Conservation (phyloP, 1,140 invertebrate genomes). For the Sycobia sp. region DNA sequence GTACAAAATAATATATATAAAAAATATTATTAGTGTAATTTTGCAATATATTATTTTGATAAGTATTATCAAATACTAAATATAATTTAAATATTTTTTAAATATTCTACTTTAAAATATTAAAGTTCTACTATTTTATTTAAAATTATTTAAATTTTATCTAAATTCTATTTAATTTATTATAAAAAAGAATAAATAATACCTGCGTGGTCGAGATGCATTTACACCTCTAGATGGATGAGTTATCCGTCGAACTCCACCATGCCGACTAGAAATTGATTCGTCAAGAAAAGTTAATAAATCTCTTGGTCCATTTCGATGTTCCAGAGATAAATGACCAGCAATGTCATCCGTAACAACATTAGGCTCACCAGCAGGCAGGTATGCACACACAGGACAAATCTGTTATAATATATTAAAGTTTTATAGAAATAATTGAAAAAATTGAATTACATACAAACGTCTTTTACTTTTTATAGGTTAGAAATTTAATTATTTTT, state of each 20-base stretch:
- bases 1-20: background rate
- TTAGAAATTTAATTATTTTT: conserved; percentile 4
- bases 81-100: no score
- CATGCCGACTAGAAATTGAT: conserved; percentile 79
- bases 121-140: background rate
- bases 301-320: conserved; percentile 84
- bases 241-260: conserved; percentile 84
- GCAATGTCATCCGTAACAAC: conserved; percentile 97
- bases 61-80: no score
- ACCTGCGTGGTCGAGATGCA: conserved; percentile 73
- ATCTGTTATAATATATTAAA: conserved; percentile 63
- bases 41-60: no score
- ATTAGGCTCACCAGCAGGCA: conserved; percentile 95
- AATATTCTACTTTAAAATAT: no score
- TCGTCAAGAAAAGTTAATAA: conserved; percentile 90
- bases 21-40: background rate
- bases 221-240: conserved; percentile 79
- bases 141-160: background rate
- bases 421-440: background rate
- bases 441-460: background rate
- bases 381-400: conserved; percentile 94
- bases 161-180: background rate
- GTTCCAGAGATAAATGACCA: conserved; percentile 92
- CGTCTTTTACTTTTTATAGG: conserved; percentile 6
- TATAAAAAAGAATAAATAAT: conserved; percentile 18